Evolutionary conservation across 2,113 vertebrate genomes (phyloP).

Genomic region (Cricetomys ansorgei): DNA sequence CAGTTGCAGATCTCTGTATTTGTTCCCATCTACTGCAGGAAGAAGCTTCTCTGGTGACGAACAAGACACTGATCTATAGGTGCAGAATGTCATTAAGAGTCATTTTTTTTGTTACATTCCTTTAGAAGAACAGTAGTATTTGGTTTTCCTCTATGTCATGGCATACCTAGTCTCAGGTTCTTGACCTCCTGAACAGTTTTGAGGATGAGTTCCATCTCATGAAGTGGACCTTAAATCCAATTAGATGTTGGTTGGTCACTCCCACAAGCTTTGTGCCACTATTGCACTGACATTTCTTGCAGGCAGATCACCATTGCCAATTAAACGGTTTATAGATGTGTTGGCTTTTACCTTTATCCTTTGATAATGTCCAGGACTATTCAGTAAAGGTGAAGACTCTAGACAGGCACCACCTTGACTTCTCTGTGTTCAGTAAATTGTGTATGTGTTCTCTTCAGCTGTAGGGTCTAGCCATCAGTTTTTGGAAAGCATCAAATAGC

Average conservation of each 20-base stretch:
- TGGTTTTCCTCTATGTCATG: background rate
- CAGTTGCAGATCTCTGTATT: background rate
- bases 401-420: background rate
- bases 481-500: background rate
- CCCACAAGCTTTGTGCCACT: background rate
- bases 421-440: background rate
- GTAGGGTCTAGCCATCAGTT: background rate
- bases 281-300: background rate
- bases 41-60: background rate
- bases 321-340: background rate
- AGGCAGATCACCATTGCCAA: background rate
- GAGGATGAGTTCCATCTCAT: background rate
- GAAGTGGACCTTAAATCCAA: background rate
- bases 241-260: background rate
- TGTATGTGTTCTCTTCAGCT: background rate
- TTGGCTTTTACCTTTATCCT: background rate
- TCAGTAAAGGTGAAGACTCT: background rate
- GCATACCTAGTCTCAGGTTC: background rate
- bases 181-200: background rate
- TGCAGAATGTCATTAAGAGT: background rate
- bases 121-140: background rate
- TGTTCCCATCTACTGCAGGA: background rate
- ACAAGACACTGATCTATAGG: background rate
- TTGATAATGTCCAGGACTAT: background rate
- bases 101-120: background rate